These are phyloP conservation scores for Dascillus cervinus DNA, from an alignment of 2,888 invertebrate species.

Conservation along the genomic window DNA sequence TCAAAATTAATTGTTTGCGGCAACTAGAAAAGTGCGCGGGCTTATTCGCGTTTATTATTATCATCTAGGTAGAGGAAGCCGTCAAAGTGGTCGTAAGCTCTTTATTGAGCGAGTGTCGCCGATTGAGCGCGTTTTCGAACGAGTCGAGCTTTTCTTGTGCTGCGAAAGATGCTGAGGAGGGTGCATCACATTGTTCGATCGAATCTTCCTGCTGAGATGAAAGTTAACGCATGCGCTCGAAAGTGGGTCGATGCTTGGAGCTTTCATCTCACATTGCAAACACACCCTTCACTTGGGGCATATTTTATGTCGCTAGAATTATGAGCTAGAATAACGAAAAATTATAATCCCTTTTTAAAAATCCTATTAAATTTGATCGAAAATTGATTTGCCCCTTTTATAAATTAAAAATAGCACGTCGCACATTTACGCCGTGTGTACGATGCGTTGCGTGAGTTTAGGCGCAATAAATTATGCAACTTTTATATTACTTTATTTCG, in stretches of 20 bases:
- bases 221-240: conserved; percentile 9
- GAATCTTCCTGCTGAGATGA: conserved; percentile 14
- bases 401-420: too few relatives aligned
- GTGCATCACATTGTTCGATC: conserved; percentile 15
- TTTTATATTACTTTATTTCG: too few relatives aligned
- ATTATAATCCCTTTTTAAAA: too few relatives aligned
- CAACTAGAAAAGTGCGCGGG: conserved; percentile 15
- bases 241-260: conserved; percentile 4
- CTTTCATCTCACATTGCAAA: conserved; percentile 22
- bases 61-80: conserved; percentile 15
- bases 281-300: background rate
- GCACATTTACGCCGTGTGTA: too few relatives aligned
- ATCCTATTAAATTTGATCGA: too few relatives aligned
- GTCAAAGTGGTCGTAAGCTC: conserved; percentile 14
- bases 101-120: conserved; percentile 13
- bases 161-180: conserved; percentile 18
- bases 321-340: background rate
- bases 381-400: too few relatives aligned
- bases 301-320: background rate
- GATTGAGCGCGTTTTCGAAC: conserved; percentile 13
- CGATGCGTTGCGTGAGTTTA: too few relatives aligned
- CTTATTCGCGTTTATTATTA: conserved; percentile 23
- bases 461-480: too few relatives aligned
- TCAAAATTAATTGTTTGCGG: conserved; percentile 5
- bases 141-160: conserved; percentile 17